A percentile compares a stretch with the other conserved stretches of the same genome.
phyloP scores from a whole-genome alignment of 2,888 invertebrate genomes.

The Automeris io region DNA sequence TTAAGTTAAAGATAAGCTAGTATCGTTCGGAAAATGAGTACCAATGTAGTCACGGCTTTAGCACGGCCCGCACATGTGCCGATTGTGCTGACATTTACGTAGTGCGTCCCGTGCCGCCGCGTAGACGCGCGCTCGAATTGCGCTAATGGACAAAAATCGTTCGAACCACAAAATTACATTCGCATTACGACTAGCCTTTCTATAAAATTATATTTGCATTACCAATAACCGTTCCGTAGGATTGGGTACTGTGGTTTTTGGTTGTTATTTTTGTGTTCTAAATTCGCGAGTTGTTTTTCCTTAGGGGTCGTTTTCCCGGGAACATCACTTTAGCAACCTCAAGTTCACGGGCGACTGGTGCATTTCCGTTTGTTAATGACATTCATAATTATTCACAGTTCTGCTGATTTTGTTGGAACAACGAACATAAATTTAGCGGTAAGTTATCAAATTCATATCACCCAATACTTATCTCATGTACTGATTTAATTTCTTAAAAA shows the following conservation, averaged over 20 bases:
- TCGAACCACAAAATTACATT: conserved; percentile 29
- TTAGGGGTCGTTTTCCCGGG: conserved; percentile 37
- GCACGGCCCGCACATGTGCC: conserved; percentile 69
- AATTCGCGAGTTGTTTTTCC: conserved; percentile 37
- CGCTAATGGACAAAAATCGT: conserved; percentile 28
- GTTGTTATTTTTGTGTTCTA: conserved; percentile 26
- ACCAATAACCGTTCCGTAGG: conserved; percentile 13
- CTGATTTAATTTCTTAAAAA: too few relatives aligned
- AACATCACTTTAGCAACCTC: conserved; percentile 70
- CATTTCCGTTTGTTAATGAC: conserved; percentile 70
- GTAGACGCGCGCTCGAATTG: conserved; percentile 48
- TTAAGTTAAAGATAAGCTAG: too few relatives aligned
- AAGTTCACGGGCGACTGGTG: conserved; percentile 74
- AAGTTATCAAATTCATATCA: too few relatives aligned
- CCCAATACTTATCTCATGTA: too few relatives aligned
- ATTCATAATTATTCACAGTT: conserved; percentile 27
- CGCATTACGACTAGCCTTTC: conserved; percentile 11
- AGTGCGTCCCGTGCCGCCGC: conserved; percentile 67
- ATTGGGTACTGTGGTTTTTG: conserved; percentile 24
- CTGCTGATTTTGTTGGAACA: conserved; percentile 12
- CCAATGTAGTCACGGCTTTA: conserved; percentile 42
- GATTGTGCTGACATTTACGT: conserved; percentile 71
- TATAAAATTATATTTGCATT: conserved; percentile 19
- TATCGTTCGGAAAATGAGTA: conserved; percentile 33
- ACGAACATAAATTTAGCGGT: conserved; percentile 18